A percentile compares a stretch with the other conserved stretches of the same genome.
phyloP scores from a whole-genome alignment of 2,888 invertebrate species.

The Dynastes grantii region DNA sequence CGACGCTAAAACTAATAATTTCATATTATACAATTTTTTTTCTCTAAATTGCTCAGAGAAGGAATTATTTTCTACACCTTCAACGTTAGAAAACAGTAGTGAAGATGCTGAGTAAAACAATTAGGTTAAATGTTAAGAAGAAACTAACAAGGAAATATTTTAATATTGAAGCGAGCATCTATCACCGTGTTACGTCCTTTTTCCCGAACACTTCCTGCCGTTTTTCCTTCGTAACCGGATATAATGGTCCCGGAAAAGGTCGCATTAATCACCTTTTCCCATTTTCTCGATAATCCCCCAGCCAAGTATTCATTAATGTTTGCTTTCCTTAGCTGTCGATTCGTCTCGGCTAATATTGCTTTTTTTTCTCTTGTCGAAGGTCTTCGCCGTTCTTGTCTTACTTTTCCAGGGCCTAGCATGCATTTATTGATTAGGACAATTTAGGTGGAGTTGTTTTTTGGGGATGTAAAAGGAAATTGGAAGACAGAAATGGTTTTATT shows the following conservation, averaged over 20 bases:
- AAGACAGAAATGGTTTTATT: no score
- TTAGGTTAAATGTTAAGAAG: neutral
- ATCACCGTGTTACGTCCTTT: slow-evolving; percentile 12
- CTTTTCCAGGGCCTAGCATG: neutral
- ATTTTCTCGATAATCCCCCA: slow-evolving; percentile 30
- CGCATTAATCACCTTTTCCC: slow-evolving; percentile 42
- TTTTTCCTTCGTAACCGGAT: slow-evolving; percentile 28
- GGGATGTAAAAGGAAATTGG: no score
- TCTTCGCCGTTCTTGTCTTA: no score
- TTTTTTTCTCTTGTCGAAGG: neutral
- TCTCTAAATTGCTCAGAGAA: no score
- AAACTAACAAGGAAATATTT: slow-evolving; percentile 10
- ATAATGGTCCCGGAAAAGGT: slow-evolving; percentile 24
- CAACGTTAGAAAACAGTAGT: neutral
- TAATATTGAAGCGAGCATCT: slow-evolving; percentile 14
- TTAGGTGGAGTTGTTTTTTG: neutral
- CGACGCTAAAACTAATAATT: no score
- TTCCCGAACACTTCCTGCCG: neutral
- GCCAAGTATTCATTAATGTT: slow-evolving; percentile 43
- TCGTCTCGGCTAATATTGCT: neutral
- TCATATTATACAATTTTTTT: no score
- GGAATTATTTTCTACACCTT: no score
- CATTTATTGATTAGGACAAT: neutral
- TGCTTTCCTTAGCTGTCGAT: neutral
- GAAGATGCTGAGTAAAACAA: neutral